Evolutionary conservation across 1,140 invertebrate genomes (phyloP), one percentile per base, ranked within the genome.

Genomic region (Battus philenor): DNA sequence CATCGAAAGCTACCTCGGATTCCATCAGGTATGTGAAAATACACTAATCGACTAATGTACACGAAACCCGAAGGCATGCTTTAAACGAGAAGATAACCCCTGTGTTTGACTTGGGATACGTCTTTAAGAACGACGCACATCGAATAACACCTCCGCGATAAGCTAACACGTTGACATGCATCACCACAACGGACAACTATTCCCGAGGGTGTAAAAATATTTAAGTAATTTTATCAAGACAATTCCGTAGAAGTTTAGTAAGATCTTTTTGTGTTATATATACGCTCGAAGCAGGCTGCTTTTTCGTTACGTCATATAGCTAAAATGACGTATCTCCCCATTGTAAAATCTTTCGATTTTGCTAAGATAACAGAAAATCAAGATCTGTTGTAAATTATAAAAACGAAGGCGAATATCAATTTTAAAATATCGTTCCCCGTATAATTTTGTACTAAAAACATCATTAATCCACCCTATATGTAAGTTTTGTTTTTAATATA

Each of bases 1-100:
- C 84, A 99, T 99, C 78, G 98, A 99, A 90, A 98, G 95, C 86
- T 99, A 99, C 90, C 91, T 99, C 63, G 98, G 98, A 73, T 99
- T 99, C 90, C 97, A 99, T 91, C 98, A 99, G 94, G 98, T 99
- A 90, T 90, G 61, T 53, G 6, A 43, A n/a, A 20, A n/a, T n/a
- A n/a, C n/a, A n/a, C n/a, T n/a, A n/a, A n/a, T 30, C 11, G 11
- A 30, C 13, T 2, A 30, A 30, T 0, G 11, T 12, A 13, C n/a
- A 2, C n/a, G 27, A n/a, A n/a, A n/a, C 0, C 16, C 16, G 4
- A 34, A 7, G 13, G 7, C 2, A 32, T 10, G 22, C 22, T n/a
- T n/a, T n/a, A 24, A 24, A 24, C 22, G n/a, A 24, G 22, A 7
- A 24, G 22, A 24, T 5, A 7, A 1, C 22, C 5, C 2, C 22